A percentile compares a stretch with the other conserved stretches of the same genome.
Evolutionary conservation across 2,797 vertebrate genomes (phyloP).

Genomic region (Strix occidentalis): DNA sequence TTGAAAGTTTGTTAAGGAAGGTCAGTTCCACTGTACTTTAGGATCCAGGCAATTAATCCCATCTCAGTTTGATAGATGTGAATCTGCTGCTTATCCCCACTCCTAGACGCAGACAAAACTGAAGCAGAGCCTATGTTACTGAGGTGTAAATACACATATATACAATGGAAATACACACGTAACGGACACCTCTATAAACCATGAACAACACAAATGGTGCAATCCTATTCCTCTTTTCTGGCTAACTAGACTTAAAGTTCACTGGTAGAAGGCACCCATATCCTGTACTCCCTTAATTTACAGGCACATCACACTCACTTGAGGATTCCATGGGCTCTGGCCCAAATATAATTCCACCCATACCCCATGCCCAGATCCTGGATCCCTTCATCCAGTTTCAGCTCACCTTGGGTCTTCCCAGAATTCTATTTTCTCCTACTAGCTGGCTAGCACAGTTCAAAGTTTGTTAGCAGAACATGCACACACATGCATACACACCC

Average conservation of each 20-base stretch:
- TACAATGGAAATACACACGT: neutral
- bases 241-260: neutral
- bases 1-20: neutral
- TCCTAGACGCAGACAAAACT: neutral
- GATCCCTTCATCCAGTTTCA: fast-evolving
- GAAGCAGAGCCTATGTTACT: neutral
- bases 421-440: neutral
- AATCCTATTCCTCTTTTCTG: neutral
- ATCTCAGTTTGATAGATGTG: neutral
- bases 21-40: neutral
- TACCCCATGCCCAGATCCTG: too few relatives aligned
- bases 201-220: neutral
- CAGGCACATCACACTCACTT: neutral
- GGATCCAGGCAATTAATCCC: neutral
- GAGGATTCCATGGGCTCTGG: neutral
- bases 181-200: neutral
- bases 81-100: neutral
- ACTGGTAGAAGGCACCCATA: neutral
- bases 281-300: neutral
- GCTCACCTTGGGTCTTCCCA: neutral
- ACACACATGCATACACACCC: fast-evolving
- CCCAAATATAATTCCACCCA: neutral
- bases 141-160: fast-evolving
- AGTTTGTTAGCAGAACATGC: neutral
- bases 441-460: neutral